phyloP scores from a whole-genome alignment of 2,797 vertebrate genomes.

The Propithecus deckenii region DNA sequence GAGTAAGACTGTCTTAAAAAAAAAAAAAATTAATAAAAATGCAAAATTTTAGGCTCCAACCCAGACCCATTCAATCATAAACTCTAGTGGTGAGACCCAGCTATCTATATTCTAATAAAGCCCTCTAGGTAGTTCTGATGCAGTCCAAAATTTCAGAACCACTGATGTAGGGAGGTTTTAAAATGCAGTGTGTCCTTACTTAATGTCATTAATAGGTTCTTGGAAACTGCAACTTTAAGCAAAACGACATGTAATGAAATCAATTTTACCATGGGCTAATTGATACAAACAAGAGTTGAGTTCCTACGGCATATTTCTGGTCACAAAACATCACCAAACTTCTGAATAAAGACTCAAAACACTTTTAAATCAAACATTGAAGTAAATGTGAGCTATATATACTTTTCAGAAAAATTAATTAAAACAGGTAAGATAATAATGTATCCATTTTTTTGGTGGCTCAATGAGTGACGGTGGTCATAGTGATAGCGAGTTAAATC shows the following conservation, averaged over 20 bases:
- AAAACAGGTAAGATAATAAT: neutral
- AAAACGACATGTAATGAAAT: neutral
- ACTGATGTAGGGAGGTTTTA: neutral
- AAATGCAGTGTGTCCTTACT: neutral
- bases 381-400: neutral
- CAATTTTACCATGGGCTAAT: neutral
- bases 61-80: neutral
- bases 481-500: neutral
- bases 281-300: neutral
- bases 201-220: neutral
- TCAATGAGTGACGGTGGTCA: neutral
- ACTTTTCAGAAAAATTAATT: neutral
- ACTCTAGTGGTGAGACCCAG: neutral
- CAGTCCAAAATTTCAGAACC: neutral
- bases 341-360: neutral
- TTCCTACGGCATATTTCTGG: no score
- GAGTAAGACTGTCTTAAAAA: neutral
- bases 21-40: neutral
- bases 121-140: neutral
- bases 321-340: neutral
- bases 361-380: neutral
- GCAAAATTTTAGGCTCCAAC: neutral
- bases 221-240: neutral
- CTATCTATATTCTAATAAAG: neutral
- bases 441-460: neutral